Evolutionary conservation across 2,888 invertebrate species (phyloP), one percentile per base, ranked within the genome.

Genomic region (Willowsia nigromaculata): DNA sequence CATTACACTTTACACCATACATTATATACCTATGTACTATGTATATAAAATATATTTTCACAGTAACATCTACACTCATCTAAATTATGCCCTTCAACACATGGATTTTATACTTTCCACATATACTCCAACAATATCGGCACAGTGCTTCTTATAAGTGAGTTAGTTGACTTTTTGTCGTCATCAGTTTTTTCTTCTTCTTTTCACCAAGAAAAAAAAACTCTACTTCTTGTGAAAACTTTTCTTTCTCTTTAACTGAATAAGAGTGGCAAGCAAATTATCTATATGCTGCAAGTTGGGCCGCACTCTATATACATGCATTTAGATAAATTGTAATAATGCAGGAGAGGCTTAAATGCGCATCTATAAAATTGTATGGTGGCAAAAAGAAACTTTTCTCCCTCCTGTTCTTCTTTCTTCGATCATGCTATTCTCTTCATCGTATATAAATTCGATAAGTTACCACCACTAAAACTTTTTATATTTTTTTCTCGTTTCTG

Each of bases 101-200:
- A 47, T 50, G 15, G 30, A n/a, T n/a, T n/a, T n/a, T n/a, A n/a
- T n/a, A n/a, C n/a, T n/a, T 56, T 18, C 18, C 13, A 1, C 53
- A 5, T n/a, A n/a, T 53, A 62, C 33, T 18, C 18, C 30, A 2
- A n/a, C 62, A 27, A 15, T 62, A 62, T 62, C 15, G 0, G 30
- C 25, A 37, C n/a, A 30, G 37, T 50, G 22, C 78, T 81, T 59
- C 40, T 71, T 78, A 30, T 78, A 78, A 78, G 37, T 53, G 53
- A 78, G 78, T 78, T 78, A 78, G 50, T 37, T 53, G 78, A 78
- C 78, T 78, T 78, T 78, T 78, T 68, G 68, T 78, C 78, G 78
- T 33, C 78, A 56, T 33, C 78, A 78, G 30, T 78, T 53, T 33
- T 53, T 78, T 33, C 53, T 33, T 43, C 71, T 43, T 68, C 27